Base-by-base conservation (phyloP, 2,113 vertebrate species). In the Phaethornis superciliosus region DNA sequence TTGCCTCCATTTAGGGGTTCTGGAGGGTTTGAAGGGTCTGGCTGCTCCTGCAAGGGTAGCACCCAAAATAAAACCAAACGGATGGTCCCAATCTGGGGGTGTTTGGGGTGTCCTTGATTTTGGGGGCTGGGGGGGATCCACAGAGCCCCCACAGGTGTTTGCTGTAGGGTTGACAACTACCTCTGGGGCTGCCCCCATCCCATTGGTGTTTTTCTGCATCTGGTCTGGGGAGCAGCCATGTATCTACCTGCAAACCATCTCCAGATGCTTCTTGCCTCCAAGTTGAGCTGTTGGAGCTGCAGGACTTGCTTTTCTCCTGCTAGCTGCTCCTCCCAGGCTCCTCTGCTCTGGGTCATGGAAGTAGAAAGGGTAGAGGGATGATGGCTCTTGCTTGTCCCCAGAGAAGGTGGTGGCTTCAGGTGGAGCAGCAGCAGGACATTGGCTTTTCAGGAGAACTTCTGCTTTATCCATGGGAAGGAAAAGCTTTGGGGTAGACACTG, bases 281-380 rank as follows among this genome's bases (percentile, higher is more conserved):
- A 40, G 40, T 40, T 40, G 35, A 79, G 55, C 71, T 74, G 3
- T 2, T 3, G 12, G 56, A 80, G 51, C 44, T 7, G 1, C 37
- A 17, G 51, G 28, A 64, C 9, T 69, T 2, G 1, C 10, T 62
- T 51, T 27, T 16, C 59, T 24, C 6, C 0, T 5, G 54, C 10
- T 4, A 2, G 28, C 62, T 40, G 28, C 81, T 70, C 28, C 28
- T 15, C 51, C 3, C 37, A 3, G 32, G 37, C 5, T 7, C 20
- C 4, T 12, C 22, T 0, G 0, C 33, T 35, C 35, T 2, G 0
- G 40, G 49, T 40, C 3, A 1, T 20, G 7, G 0, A 19, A n/a
- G 26, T 1, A 0, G 40, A 54, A 33, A 3, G 62, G 30, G 23
- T 49, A 21, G 5, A 12, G 35, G 33, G 62, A 52, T 0, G 0